These are phyloP conservation scores for Ophthalmolycus amberensis DNA, from an alignment of 2,113 vertebrate species.

Conservation along the genomic window DNA sequence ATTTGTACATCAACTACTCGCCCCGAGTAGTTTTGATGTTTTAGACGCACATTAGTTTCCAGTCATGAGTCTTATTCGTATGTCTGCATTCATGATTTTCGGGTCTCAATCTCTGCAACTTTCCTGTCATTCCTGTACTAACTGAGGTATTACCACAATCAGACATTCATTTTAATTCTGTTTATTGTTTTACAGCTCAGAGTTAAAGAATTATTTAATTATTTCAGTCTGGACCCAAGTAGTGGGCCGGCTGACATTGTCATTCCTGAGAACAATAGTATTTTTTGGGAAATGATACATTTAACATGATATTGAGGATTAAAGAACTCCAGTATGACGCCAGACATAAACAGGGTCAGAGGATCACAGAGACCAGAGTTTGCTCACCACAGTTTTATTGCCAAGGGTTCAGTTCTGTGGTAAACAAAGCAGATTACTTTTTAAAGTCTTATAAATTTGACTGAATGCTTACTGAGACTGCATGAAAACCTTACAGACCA, in stretches of 20 bases:
- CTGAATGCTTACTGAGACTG: not conserved
- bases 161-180: too few species aligned
- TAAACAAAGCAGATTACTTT: not conserved
- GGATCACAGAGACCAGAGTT: not conserved
- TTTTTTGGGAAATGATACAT: not conserved
- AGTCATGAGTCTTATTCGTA: too few species aligned
- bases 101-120: too few species aligned
- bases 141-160: too few species aligned
- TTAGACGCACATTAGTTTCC: too few species aligned
- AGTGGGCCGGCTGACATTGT: not conserved
- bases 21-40: too few species aligned
- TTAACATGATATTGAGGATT: not conserved
- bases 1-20: too few species aligned
- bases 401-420: not conserved
- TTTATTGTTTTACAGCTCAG: not conserved
- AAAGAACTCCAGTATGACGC: not conserved
- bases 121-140: too few species aligned
- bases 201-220: not conserved
- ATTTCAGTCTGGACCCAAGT: not conserved
- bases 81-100: too few species aligned
- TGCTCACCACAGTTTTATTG: not conserved
- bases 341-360: not conserved
- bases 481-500: conserved; percentile 18
- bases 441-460: not conserved
- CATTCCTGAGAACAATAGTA: not conserved